Evolutionary conservation across 2,888 invertebrate genomes (phyloP).

Genomic region (Neoitamus cyanurus): DNA sequence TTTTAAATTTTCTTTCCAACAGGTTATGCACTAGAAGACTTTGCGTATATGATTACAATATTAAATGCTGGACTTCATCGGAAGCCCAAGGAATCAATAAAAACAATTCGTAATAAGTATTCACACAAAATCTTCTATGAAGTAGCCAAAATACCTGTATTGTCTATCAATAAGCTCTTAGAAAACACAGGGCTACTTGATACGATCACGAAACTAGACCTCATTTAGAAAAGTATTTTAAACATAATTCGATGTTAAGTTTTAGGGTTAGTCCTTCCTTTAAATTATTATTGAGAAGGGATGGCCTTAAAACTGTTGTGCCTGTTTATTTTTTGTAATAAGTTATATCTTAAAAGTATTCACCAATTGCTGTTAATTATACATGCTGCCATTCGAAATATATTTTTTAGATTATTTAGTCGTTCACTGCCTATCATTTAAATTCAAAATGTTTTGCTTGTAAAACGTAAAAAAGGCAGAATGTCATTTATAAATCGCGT

Average conservation of each 20-base stretch:
- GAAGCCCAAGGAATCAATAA: constrained; percentile 81
- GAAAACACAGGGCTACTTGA: constrained; percentile 52
- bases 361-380: constrained; percentile 16
- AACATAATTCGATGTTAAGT: not conserved
- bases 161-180: constrained; percentile 61
- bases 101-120: constrained; percentile 92
- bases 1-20: constrained; percentile 44
- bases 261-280: not conserved
- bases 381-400: constrained; percentile 17
- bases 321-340: constrained; percentile 31
- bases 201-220: not conserved
- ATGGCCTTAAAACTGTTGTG: not conserved
- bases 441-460: not conserved
- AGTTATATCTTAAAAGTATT: constrained; percentile 20
- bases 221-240: constrained; percentile 23
- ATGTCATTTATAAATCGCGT: not conserved
- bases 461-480: not conserved
- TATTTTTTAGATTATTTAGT: constrained; percentile 7
- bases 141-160: constrained; percentile 84
- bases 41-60: constrained; percentile 76
- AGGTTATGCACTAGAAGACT: constrained; percentile 82
- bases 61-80: constrained; percentile 83
- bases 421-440: constrained; percentile 11
- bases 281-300: not conserved
- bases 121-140: constrained; percentile 94